Base-by-base conservation (phyloP, 2,888 invertebrate genomes). In the Agrochola circellaris region DNA sequence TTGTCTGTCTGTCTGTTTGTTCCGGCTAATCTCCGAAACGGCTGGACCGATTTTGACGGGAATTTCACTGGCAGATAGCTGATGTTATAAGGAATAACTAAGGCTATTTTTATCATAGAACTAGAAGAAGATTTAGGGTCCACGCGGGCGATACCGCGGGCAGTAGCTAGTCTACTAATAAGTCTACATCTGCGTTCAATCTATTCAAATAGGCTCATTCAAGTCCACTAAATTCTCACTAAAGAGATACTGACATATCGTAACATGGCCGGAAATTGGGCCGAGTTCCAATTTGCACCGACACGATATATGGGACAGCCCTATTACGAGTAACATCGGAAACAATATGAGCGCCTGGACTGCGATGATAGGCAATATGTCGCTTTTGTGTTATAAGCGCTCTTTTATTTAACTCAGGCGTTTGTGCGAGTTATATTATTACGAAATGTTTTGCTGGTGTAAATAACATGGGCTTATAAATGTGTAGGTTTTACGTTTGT, bases 321-420 rank as follows among this genome's bases (percentile, higher is more conserved):
- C 81, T 84, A 73, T 71, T 71, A 69, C 48, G 62, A 73, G 73
- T 64, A 11, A 69, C n/a, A 64, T 61, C 48, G 79, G 65, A 73
- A 78, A 87, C 81, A 83, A 83, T 83, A 58, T 58, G 45, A 81
- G 76, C 82, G 88, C 89, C 89, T 89, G 84, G 54, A 48, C 65
- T 30, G 7, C 51, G 67, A 56, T 64, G 80, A 86, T 86, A 77
- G 79, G 88, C 89, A 89, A 84, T 84, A 76, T 74, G 79, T 81
- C 75, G 70, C 68, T 70, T 68, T 62, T 54, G 56, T 48, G 69
- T 69, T 75, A 70, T 64, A 45, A 42, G 54, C 56, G 64, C 45
- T n/a, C 62, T 68, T 76, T 76, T 78, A 78, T 83, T 76, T 77
- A 15, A 20, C 26, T n/a, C 61, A 86, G 88, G 87, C 83, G 81